Evolutionary conservation across 1,140 invertebrate genomes (phyloP), one percentile per base, ranked within the genome.

Genomic region (honey bee (Apis mellifera)): DNA sequence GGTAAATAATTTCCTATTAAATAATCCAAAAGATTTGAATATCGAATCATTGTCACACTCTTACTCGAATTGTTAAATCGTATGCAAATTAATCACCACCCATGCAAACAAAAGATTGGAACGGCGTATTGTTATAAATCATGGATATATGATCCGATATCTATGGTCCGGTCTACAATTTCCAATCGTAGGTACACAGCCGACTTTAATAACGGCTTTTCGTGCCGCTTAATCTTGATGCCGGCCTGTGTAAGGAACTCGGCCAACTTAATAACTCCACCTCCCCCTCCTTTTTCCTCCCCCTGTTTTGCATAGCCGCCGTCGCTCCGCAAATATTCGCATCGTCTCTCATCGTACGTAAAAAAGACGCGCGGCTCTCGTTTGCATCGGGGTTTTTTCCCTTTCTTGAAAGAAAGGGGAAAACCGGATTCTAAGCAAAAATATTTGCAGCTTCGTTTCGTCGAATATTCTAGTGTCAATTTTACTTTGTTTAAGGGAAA

Each of bases 311-410:
- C 78, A 74, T 80, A 80, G 78, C 26, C 19, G 21, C 13, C 78
- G 69, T 80, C 69, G 50, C 50, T 73, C 50, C 5, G 69, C 78
- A 60, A 80, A 80, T 80, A 80, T 80, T 80, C 78, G 78, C 59
- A 68, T 52, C 55, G 68, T 26, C 60, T 65, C 59, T 50, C n/a
- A n/a, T n/a, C 17, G 32, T 64, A 54, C 50, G 26, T n/a, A 65
- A 52, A 60, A 59, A 59, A 73, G 69, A 59, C 69, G 65, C 50
- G 78, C 55, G 52, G 17, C 17, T 23, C 21, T 32, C 78, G 57
- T 52, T 42, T 55, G 66, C 59, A 80, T 73, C 69, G 57, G 74
- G 65, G 66, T 80, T 74, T 80, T 72, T 80, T 80, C 52, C 0
- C 4, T 42, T 7, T 42, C 32, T n/a, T n/a, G n/a, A n/a, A n/a